Evolutionary conservation across 1,140 invertebrate species (phyloP), one percentile per base, ranked within the genome.

Genomic region (Cydia fagiglandana): DNA sequence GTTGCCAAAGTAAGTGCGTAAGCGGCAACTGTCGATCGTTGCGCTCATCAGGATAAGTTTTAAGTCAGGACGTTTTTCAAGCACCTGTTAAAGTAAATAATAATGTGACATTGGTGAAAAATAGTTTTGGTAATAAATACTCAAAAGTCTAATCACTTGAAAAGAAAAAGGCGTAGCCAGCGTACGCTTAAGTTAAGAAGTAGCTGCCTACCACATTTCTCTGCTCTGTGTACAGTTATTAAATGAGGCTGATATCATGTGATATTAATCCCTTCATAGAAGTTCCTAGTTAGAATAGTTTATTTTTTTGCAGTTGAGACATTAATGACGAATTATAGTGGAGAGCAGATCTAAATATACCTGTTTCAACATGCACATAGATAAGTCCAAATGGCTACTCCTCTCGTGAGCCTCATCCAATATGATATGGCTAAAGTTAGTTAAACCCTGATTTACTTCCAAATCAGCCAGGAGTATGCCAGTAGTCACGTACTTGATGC

Each of bases 21-120:
- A 78, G 68, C 81, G 88, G 47, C 97, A 95, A 15, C 97, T 95
- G 87, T 98, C 97, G 73, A 99, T 91, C 3, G 98, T 99, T 0
- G 98, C 98, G 93, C 97, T 98, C 98, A 99, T 99, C 6, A 99
- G 87, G 79, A 99, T 96, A 0, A 98, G 92, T 93, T 97, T 98
- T 15, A 98, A 88, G 85, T 97, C 95, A 70, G 91, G 93, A 2
- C 95, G 90, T 77, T 94, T 94, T 2, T 86, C 87, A 64, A 95
- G 84, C 85, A 94, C 91, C 96, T 95, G 92, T 94, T 90, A 84
- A 84, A 83, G 73, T 84, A 41, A 38, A 30, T 34, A 34, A 15
- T 45, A 45, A 45, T 12, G 41, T 45, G 41, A 45, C 38, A 45
- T 45, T 12, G 12, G 12, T 10, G 1, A 12, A 45, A 45, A 45